Conservation (phyloP, 2,113 vertebrate genomes). For the Vireo altiloquus region DNA sequence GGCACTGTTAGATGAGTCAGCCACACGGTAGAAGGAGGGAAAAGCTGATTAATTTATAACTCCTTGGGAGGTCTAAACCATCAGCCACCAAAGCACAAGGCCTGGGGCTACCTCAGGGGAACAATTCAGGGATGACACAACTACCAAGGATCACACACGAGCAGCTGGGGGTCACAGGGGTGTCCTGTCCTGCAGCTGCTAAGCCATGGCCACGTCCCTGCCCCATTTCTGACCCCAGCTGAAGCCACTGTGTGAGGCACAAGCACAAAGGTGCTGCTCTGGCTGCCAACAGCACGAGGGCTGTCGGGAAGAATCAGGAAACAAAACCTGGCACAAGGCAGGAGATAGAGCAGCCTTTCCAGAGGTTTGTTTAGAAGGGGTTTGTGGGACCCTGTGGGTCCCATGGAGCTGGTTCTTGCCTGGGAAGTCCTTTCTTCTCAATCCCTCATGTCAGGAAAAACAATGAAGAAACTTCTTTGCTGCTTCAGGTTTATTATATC, state of each 20-base stretch:
- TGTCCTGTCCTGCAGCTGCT: not conserved
- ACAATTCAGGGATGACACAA: not conserved
- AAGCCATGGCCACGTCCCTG: not conserved
- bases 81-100: not conserved
- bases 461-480: no score
- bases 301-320: no score
- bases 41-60: not conserved
- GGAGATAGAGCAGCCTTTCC: not conserved
- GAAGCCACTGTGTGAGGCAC: not conserved
- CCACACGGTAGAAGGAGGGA: not conserved
- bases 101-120: not conserved
- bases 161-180: not conserved
- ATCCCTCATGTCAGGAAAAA: no score
- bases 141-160: not conserved
- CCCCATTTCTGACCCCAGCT: not conserved
- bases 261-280: not conserved
- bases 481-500: no score
- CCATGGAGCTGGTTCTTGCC: no score
- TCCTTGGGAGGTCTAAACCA: not conserved
- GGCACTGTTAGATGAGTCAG: no score
- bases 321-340: not conserved
- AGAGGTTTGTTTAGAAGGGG: not conserved
- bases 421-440: no score
- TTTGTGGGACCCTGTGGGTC: no score
- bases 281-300: not conserved